phyloP scores from a whole-genome alignment of 2,888 invertebrate genomes.

The Habrosyne pyritoides region DNA sequence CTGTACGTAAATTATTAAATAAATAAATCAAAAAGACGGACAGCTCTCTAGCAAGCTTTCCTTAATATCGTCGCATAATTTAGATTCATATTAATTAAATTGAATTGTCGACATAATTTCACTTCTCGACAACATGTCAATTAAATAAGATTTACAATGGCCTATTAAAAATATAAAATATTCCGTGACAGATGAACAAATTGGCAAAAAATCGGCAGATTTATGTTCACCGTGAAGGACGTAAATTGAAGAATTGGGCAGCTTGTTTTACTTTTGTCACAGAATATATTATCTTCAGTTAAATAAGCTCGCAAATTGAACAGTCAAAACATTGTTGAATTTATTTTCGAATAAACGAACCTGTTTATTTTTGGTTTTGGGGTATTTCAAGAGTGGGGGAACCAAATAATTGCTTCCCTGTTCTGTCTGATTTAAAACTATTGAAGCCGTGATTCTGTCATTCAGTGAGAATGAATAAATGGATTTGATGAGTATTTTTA shows the following conservation, averaged over 20 bases:
- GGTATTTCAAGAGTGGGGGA: not conserved
- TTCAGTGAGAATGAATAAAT: too few relatives aligned
- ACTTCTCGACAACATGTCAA: slow-evolving; percentile 12
- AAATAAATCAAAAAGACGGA: too few relatives aligned
- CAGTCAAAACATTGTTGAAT: not conserved
- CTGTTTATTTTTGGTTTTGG: not conserved
- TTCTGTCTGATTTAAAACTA: not conserved
- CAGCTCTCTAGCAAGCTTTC: not conserved
- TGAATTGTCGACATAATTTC: slow-evolving; percentile 4
- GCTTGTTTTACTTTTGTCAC: not conserved
- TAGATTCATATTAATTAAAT: slow-evolving; percentile 11
- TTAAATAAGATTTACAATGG: slow-evolving; percentile 15
- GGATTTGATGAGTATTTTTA: not conserved
- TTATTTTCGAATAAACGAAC: not conserved
- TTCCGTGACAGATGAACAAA: slow-evolving; percentile 3
- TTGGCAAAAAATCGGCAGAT: slow-evolving; percentile 6
- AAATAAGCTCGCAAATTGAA: not conserved
- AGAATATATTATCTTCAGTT: too few relatives aligned
- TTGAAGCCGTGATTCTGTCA: not conserved
- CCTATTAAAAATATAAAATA: slow-evolving; percentile 6
- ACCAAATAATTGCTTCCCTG: not conserved
- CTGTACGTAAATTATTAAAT: too few relatives aligned
- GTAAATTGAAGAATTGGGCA: not conserved
- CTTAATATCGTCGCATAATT: slow-evolving; percentile 15
- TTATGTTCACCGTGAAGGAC: not conserved